Percentiles rank a stretch among this genome's conserved stretches.
Evolutionary conservation across 2,888 invertebrate species (phyloP).

Genomic region (Ochropleura plecta): DNA sequence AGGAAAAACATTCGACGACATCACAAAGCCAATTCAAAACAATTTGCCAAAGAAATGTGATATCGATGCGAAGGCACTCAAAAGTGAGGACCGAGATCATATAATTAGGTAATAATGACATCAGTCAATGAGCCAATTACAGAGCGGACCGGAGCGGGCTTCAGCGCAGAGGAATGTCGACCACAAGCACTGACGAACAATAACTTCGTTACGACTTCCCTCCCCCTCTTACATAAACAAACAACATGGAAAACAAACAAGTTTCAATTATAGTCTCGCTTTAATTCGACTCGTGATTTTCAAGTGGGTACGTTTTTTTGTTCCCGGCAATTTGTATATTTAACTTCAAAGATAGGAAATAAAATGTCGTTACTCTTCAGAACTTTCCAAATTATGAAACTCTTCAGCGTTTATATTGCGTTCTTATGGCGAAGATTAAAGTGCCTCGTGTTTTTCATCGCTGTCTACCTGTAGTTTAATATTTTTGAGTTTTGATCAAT

Average conservation of each 20-base stretch:
- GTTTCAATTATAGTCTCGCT: slow-evolving; percentile 61
- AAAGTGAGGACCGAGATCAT: slow-evolving; percentile 64
- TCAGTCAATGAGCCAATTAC: slow-evolving; percentile 75
- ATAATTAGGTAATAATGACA: slow-evolving; percentile 74
- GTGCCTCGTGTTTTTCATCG: slow-evolving; percentile 33
- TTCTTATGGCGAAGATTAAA: slow-evolving; percentile 49
- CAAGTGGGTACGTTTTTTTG: slow-evolving; percentile 52
- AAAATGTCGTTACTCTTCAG: slow-evolving; percentile 69
- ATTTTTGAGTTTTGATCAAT: slow-evolving; percentile 17
- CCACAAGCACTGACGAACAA: slow-evolving; percentile 70
- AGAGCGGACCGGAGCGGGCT: slow-evolving; percentile 61
- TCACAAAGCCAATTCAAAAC: slow-evolving; percentile 32
- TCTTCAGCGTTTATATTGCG: slow-evolving; percentile 48
- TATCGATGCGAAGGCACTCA: slow-evolving; percentile 47
- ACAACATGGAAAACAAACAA: slow-evolving; percentile 72
- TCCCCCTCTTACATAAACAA: slow-evolving; percentile 73
- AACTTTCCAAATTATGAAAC: slow-evolving; percentile 66
- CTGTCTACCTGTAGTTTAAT: slow-evolving; percentile 12
- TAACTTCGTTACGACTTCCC: slow-evolving; percentile 74
- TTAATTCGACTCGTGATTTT: slow-evolving; percentile 57
- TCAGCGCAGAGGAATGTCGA: slow-evolving; percentile 44
- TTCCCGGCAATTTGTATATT: slow-evolving; percentile 59
- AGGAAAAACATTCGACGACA: background rate
- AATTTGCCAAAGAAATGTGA: slow-evolving; percentile 46
- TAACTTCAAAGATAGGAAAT: slow-evolving; percentile 64